These are phyloP conservation scores for Centropristis striata DNA, from an alignment of 2,113 vertebrate genomes.

Conservation along the genomic window DNA sequence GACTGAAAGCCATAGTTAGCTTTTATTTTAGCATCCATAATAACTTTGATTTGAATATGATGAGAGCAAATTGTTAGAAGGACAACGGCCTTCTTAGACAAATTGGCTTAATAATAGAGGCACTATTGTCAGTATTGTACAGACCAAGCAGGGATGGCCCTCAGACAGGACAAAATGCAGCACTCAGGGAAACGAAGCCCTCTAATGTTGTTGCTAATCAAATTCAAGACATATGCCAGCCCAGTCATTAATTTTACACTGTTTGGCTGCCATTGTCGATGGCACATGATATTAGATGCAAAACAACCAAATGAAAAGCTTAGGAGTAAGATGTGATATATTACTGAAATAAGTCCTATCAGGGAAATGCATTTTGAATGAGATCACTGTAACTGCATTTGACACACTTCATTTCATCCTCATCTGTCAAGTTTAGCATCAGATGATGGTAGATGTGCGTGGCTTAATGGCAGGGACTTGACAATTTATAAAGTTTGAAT, in stretches of 20 bases:
- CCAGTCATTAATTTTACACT: constrained; percentile 89
- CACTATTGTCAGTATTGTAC: constrained; percentile 64
- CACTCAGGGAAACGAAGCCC: constrained; percentile 79
- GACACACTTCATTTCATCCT: constrained; percentile 93
- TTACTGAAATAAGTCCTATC: constrained; percentile 89
- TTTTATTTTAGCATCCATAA: constrained; percentile 23
- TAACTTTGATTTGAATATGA: constrained; percentile 45
- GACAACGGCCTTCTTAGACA: constrained; percentile 42
- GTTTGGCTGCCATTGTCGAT: constrained; percentile 83
- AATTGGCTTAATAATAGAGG: constrained; percentile 62
- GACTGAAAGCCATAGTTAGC: constrained; percentile 23
- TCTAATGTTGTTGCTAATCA: constrained; percentile 85
- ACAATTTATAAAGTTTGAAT: constrained; percentile 85
- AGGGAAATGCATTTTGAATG: constrained; percentile 83
- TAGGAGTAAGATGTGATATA: constrained; percentile 87
- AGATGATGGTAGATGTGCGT: constrained; percentile 85
- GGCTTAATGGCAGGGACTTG: constrained; percentile 87
- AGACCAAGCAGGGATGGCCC: constrained; percentile 34
- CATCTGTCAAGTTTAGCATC: constrained; percentile 88
- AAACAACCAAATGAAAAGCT: constrained; percentile 90
- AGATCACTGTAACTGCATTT: constrained; percentile 88
- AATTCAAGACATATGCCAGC: constrained; percentile 84
- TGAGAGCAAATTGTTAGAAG: constrained; percentile 33
- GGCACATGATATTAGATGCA: constrained; percentile 89
- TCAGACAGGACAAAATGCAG: constrained; percentile 84